Evolutionary conservation across 2,797 vertebrate genomes (phyloP), one percentile per base, ranked within the genome.

Genomic region (Falco columbarius): DNA sequence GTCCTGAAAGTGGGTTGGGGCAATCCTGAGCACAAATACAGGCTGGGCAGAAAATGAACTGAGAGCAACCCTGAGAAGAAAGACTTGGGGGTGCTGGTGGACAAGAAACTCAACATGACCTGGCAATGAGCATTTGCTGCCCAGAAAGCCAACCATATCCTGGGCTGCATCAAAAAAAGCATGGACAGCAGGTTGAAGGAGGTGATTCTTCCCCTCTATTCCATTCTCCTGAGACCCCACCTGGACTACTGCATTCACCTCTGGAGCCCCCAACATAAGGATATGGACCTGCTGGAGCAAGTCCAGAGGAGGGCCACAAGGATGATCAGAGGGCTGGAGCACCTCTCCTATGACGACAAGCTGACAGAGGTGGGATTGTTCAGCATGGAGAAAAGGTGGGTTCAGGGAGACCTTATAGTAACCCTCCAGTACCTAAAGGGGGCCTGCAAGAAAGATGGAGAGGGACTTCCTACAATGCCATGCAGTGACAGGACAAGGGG

Each of bases 121-220:
- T 22, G 18, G 46, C 14, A 82, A 27, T 18, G 30, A 42, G 65
- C 70, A 20, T 15, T 36, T 17, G 27, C 52, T 47, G 40, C 44
- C 30, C n/a, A 46, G 38, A 71, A 65, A 52, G 44, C 5, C 44
- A 58, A 58, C 13, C 12, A 14, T 19, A 18, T 47, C 38, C 29
- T 59, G 65, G 38, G 58, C 58, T 86, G 51, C 58, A 58, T 32
- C 4, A n/a, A n/a, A 36, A 74, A 34, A 36, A 68, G 36, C 9
- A 15, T 0, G 0, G 34, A 24, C 29, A 70, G 63, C 51, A 58
- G 40, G n/a, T 22, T 0, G 0, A 29, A 16, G 46, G 11, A 59
- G 30, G 22, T 8, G 26, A 47, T 42, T 59, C 30, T 71, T 26
- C 38, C 0, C 0, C 30, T 76, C 38, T 47, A 7, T 18, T 52